Percentiles rank a stretch among this genome's conserved stretches.
These are phyloP conservation scores for Bubalus kerabau DNA, from an alignment of 2,113 vertebrate genomes.

Conservation along the genomic window DNA sequence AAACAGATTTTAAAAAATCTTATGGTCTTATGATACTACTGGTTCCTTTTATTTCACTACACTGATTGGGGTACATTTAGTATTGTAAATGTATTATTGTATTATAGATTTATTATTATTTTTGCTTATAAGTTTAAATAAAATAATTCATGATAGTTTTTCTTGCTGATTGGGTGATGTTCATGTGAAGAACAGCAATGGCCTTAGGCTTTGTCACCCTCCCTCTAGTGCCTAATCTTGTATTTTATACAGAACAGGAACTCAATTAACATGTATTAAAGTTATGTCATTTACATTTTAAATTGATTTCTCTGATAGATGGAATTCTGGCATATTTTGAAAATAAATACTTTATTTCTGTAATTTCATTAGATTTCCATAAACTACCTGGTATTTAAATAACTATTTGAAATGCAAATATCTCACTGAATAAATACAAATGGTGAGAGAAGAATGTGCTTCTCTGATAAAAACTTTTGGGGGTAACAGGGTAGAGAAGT, in stretches of 20 bases:
- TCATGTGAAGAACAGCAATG: not conserved
- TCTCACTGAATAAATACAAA: slow-evolving; percentile 16
- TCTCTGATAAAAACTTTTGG: slow-evolving; percentile 54
- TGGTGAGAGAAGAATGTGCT: slow-evolving; percentile 22
- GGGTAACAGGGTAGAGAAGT: slow-evolving; percentile 16
- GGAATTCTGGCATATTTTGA: not conserved
- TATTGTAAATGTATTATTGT: not conserved
- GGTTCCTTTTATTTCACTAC: not conserved
- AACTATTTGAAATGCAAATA: slow-evolving; percentile 69
- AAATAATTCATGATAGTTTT: not conserved
- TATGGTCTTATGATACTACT: not conserved
- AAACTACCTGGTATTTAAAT: slow-evolving; percentile 39
- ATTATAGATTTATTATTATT: not conserved
- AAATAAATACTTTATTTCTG: slow-evolving; percentile 21
- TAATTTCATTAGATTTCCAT: slow-evolving; percentile 50
- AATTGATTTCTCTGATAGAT: not conserved
- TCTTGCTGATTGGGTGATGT: not conserved
- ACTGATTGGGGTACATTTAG: not conserved
- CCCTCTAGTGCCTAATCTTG: not conserved
- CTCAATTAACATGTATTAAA: not conserved
- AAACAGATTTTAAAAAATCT: not conserved
- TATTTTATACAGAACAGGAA: not conserved
- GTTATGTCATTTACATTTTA: slow-evolving; percentile 9
- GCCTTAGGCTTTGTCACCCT: not conserved
- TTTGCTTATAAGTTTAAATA: not conserved